Conservation (phyloP, 2,888 invertebrate genomes). For the Limulus polyphemus region DNA sequence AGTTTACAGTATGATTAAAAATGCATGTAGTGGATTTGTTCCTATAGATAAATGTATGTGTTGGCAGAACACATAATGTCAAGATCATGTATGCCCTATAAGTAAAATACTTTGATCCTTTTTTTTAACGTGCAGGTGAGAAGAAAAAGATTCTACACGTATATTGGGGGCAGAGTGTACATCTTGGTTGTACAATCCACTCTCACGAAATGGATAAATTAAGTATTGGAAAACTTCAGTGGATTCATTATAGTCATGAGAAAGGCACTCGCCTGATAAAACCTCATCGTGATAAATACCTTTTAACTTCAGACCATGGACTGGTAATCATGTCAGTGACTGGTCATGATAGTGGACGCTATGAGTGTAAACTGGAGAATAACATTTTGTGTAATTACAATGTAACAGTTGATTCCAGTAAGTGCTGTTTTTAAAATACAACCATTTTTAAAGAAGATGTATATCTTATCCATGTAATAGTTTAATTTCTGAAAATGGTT, state of each 20-base stretch:
- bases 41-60: no score
- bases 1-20: no score
- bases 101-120: no score
- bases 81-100: no score
- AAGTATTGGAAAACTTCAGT: constrained; percentile 25
- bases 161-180: constrained; percentile 85
- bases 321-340: constrained; percentile 79
- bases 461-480: no score
- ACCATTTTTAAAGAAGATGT: no score
- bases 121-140: constrained; percentile 33
- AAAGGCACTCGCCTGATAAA: constrained; percentile 30
- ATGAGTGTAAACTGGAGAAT: constrained; percentile 81
- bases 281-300: constrained; percentile 73
- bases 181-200: constrained; percentile 70
- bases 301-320: constrained; percentile 83
- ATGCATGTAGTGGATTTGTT: no score
- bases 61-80: no score
- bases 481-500: no score
- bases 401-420: constrained; percentile 63
- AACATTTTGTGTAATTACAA: constrained; percentile 82
- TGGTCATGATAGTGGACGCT: constrained; percentile 78
- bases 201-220: constrained; percentile 29
- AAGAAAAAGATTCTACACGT: constrained; percentile 77
- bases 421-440: constrained; percentile 11
- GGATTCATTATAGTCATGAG: constrained; percentile 28